Percentiles rank a stretch among this genome's conserved stretches.
Evolutionary conservation across 2,888 invertebrate species (phyloP).

Genomic region (Troglohyphantes excavatus): DNA sequence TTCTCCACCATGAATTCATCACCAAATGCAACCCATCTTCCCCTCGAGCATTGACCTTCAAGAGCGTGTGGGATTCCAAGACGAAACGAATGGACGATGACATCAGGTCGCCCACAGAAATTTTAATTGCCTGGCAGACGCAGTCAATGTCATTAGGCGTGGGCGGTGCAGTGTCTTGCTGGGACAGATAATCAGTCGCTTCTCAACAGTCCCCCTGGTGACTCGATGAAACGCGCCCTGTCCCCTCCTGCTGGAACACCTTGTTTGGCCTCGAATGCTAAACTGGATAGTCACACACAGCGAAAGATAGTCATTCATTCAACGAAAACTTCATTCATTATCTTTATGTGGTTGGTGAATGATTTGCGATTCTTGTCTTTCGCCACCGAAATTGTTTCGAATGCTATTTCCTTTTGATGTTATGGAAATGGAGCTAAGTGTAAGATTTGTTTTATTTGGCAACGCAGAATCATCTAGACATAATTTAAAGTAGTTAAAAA

Average conservation of each 20-base stretch:
- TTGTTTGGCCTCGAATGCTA: not conserved
- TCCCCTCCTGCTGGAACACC: not conserved
- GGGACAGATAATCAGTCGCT: not conserved
- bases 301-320: not conserved
- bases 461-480: too few relatives aligned
- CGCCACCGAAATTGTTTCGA: not conserved
- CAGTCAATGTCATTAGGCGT: slow-evolving; percentile 44
- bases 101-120: slow-evolving; percentile 43
- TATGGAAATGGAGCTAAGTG: too few relatives aligned
- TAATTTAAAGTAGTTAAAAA: too few relatives aligned
- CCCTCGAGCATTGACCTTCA: slow-evolving; percentile 31
- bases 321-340: not conserved
- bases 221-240: not conserved
- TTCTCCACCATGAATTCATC: not conserved
- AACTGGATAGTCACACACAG: not conserved
- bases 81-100: slow-evolving; percentile 40
- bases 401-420: too few relatives aligned
- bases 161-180: slow-evolving; percentile 40
- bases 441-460: too few relatives aligned
- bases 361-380: not conserved
- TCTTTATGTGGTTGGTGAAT: not conserved
- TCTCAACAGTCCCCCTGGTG: not conserved
- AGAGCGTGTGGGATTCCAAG: slow-evolving; percentile 32
- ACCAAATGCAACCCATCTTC: not conserved
- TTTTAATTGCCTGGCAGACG: slow-evolving; percentile 54